These are phyloP conservation scores for Trachythela sp. DNA, from an alignment of 64 coral and sea anemone species.

Conservation along the genomic window DNA sequence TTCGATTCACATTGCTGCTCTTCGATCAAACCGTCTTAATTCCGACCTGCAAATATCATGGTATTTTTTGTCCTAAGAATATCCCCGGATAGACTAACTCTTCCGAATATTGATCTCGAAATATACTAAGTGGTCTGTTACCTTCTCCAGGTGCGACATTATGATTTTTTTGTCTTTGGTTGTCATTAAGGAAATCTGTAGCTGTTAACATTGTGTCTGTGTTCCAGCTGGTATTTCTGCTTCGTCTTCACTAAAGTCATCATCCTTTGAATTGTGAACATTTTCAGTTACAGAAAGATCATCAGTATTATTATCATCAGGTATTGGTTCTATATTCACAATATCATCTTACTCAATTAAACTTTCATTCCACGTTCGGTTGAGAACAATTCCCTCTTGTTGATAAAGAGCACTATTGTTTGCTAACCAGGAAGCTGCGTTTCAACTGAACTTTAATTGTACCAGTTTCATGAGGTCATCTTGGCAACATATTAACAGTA, in stretches of 20 bases:
- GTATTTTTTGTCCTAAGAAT: not conserved
- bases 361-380: not conserved
- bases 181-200: not conserved
- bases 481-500: not conserved
- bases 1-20: not conserved
- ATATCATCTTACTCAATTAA: not conserved
- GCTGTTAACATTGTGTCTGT: not conserved
- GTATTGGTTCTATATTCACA: no score
- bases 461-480: not conserved
- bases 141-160: conserved; percentile 13
- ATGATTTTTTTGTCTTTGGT: not conserved
- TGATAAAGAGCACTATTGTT: not conserved
- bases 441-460: conserved; percentile 15
- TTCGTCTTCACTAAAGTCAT: not conserved
- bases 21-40: not conserved
- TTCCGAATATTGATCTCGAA: not conserved
- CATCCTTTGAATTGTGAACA: not conserved
- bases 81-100: not conserved
- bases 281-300: not conserved
- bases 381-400: not conserved
- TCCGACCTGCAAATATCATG: conserved; percentile 8
- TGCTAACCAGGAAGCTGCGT: not conserved
- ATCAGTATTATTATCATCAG: not conserved
- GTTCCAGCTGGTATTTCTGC: not conserved
- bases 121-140: conserved; percentile 16